phyloP scores from a whole-genome alignment of 2,888 invertebrate genomes.

The Cinara cedri region DNA sequence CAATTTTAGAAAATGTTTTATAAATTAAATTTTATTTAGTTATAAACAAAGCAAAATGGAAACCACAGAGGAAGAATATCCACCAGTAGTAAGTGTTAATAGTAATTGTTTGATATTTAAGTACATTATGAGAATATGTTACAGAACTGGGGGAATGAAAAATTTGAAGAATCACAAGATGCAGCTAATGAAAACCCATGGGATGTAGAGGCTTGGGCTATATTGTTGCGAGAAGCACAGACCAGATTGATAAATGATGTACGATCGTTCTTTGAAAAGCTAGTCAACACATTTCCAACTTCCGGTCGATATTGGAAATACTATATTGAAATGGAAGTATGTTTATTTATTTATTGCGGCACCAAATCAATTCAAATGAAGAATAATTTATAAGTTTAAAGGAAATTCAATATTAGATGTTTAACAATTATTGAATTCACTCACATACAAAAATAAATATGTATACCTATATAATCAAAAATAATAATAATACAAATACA shows the following conservation, averaged over 20 bases:
- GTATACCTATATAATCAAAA: too few species aligned
- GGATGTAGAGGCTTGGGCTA: conserved; percentile 97
- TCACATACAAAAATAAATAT: too few species aligned
- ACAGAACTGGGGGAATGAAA: conserved; percentile 89
- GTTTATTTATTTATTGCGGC: conserved; percentile 48
- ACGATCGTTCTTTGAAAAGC: conserved; percentile 87
- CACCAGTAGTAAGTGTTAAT: conserved; percentile 33
- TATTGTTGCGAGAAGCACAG: conserved; percentile 92
- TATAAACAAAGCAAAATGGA: conserved; percentile 4
- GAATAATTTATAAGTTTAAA: too few species aligned
- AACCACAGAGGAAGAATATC: conserved; percentile 34
- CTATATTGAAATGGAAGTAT: conserved; percentile 96
- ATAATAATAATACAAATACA: too few species aligned
- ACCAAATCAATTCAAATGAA: too few species aligned
- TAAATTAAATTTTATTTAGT: neutral
- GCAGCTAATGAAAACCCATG: conserved; percentile 87
- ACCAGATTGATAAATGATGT: conserved; percentile 86
- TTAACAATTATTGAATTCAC: too few species aligned
- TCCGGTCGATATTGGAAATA: conserved; percentile 99
- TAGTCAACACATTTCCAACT: conserved; percentile 93
- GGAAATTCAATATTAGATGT: too few species aligned
- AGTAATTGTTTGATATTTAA: neutral
- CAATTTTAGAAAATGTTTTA: neutral
- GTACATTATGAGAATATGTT: neutral
- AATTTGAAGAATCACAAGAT: conserved; percentile 80